These are phyloP conservation scores for Falco cherrug DNA, from an alignment of 2,797 vertebrate genomes.

Conservation along the genomic window DNA sequence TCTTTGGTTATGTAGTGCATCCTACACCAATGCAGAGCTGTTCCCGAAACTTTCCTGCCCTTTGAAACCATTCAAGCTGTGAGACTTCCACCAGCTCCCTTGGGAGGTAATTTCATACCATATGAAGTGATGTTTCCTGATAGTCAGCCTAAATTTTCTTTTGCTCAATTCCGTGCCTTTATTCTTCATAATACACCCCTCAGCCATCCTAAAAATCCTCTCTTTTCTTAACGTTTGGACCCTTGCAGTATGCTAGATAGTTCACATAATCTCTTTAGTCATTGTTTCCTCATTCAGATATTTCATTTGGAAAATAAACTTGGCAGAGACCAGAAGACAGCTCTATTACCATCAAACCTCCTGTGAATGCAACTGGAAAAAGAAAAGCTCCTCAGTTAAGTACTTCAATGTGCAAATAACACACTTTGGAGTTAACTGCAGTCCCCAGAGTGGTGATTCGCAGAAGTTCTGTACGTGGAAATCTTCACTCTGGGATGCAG, in stretches of 20 bases:
- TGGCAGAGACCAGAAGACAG: conserved; percentile 45
- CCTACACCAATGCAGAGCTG: background rate
- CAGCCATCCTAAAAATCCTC: background rate
- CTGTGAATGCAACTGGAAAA: conserved; percentile 51
- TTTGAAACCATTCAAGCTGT: background rate
- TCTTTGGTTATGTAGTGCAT: background rate
- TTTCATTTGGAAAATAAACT: conserved; percentile 63
- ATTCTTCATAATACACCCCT: background rate
- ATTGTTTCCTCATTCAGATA: conserved; percentile 52
- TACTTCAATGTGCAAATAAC: conserved; percentile 39
- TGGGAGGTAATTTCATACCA: background rate
- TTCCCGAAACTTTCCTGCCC: background rate
- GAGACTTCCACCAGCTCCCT: background rate
- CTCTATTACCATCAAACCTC: conserved; percentile 47
- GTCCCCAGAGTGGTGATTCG: conserved; percentile 14
- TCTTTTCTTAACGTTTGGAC: background rate
- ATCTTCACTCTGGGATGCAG: background rate
- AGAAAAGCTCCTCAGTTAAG: conserved; percentile 36
- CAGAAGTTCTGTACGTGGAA: background rate
- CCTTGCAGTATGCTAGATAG: conserved; percentile 4
- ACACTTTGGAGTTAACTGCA: background rate
- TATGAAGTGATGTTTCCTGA: background rate
- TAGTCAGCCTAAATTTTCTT: background rate
- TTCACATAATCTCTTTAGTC: conserved; percentile 44
- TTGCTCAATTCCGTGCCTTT: background rate